Conservation (phyloP, 2,888 invertebrate species). For the Drosophila percnosoma region DNA sequence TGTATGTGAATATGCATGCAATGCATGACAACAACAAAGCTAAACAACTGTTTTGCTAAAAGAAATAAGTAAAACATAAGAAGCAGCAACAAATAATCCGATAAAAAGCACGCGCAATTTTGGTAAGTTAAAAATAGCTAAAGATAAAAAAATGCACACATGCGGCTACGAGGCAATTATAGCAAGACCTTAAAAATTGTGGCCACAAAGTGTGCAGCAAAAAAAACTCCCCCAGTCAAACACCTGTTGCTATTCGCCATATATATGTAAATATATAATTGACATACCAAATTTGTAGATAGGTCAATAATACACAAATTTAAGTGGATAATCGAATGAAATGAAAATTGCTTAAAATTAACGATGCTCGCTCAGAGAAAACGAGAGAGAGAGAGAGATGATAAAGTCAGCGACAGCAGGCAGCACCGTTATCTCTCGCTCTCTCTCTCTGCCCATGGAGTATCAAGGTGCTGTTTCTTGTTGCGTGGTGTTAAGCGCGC, state of each 20-base stretch:
- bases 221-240: not conserved
- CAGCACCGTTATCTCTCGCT: not conserved
- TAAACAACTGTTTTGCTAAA: slow-evolving; percentile 30
- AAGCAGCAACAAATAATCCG: slow-evolving; percentile 11
- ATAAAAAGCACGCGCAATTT: slow-evolving; percentile 31
- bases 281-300: not conserved
- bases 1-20: slow-evolving; percentile 13
- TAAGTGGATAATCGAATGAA: slow-evolving; percentile 1
- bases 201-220: slow-evolving; percentile 4
- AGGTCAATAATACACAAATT: not conserved
- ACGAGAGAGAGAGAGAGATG: not conserved
- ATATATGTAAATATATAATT: not conserved
- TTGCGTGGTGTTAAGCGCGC: not conserved
- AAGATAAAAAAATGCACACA: slow-evolving; percentile 39
- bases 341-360: slow-evolving; percentile 8
- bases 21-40: slow-evolving; percentile 10
- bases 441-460: not conserved
- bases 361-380: not conserved
- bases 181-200: slow-evolving; percentile 51
- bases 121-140: slow-evolving; percentile 43
- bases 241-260: slow-evolving; percentile 11
- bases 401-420: not conserved
- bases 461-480: not conserved
- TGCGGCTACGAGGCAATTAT: slow-evolving; percentile 36
- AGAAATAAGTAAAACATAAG: slow-evolving; percentile 1